Base-by-base conservation (phyloP, 2,797 vertebrate species). In the Channallabes apus region DNA sequence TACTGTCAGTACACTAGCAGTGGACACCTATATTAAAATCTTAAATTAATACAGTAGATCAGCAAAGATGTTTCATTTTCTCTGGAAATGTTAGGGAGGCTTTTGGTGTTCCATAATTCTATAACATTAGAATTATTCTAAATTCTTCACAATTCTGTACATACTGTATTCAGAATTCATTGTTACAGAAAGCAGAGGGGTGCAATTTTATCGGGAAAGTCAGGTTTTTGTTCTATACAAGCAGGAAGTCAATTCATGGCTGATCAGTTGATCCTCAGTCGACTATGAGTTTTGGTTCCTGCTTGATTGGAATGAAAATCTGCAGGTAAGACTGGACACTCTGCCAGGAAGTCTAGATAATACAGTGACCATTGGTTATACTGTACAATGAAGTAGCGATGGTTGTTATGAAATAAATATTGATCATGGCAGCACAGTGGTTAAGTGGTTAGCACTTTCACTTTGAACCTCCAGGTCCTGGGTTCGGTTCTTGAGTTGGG, bases 1-100 rank as follows among this genome's bases (percentile, higher is more conserved):
- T 85, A 84, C 11, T 54, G 82, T 22, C 24, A 69, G 62, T 81
- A 54, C 84, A 71, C 86, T 87, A 88, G 71, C 86, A 12, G 76
- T 83, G 54, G 73, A 29, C 88, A 86, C 59, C 86, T 88, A 87
- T 75, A 76, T 38, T 14, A 75, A 76, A 59, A 85, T 86, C 85
- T 87, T 81, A 78, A 79, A 82, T 18, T 46, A 29, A 73, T 65
- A 73, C 20, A 82, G 29, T 82, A 72, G 29, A 85, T 69, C 73
- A 80, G 27, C 20, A 65, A n/a, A 71, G 41, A 35, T 12, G 7
- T 82, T 54, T 6, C 8, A 22, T 80, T 27, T 35, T 79, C 68
- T 62, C 59, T 73, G 82, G 78, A 59, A 38, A 72, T 80, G 27
- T 84, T 29, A 82, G 58, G 59, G n/a, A 41, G 61, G 24, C 67